Evolutionary conservation across 2,888 invertebrate species (phyloP).

Genomic region (Epinotia brunnichana): DNA sequence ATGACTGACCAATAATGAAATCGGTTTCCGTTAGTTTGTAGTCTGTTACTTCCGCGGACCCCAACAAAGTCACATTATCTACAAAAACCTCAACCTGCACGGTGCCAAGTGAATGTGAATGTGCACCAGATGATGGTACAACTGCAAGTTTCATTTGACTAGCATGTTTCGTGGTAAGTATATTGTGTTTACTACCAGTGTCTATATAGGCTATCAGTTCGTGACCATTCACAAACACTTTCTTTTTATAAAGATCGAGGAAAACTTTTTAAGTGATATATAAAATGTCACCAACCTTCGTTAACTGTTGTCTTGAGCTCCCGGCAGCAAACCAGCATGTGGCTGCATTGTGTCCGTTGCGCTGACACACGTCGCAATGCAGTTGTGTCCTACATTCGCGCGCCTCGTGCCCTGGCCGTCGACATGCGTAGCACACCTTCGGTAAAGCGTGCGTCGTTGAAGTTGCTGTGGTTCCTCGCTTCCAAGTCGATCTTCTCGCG

Average conservation of each 20-base stretch:
- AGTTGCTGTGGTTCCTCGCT: neutral
- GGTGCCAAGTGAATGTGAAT: conserved; percentile 9
- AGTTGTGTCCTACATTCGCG: neutral
- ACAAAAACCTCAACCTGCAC: conserved; percentile 1
- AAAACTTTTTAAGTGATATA: conserved; percentile 1
- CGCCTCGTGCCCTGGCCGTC: conserved; percentile 3
- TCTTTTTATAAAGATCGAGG: conserved; percentile 7
- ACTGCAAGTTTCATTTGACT: neutral
- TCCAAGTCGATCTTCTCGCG: neutral
- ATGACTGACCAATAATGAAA: conserved; percentile 1
- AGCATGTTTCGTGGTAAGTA: neutral
- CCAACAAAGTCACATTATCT: neutral
- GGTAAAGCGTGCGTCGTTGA: neutral
- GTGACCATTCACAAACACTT: conserved; percentile 9
- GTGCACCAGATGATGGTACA: neutral
- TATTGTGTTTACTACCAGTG: conserved; percentile 4
- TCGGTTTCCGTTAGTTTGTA: neutral
- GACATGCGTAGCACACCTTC: conserved; percentile 14
- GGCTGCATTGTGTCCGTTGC: conserved; percentile 5
- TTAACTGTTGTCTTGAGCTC: neutral
- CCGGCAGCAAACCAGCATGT: conserved; percentile 14
- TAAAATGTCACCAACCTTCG: neutral
- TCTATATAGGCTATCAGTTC: conserved; percentile 6
- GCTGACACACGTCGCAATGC: conserved; percentile 9
- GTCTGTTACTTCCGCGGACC: neutral